Evolutionary conservation across 2,113 vertebrate genomes (phyloP), one percentile per base, ranked within the genome.

Genomic region (Hippocampus mohnikei): DNA sequence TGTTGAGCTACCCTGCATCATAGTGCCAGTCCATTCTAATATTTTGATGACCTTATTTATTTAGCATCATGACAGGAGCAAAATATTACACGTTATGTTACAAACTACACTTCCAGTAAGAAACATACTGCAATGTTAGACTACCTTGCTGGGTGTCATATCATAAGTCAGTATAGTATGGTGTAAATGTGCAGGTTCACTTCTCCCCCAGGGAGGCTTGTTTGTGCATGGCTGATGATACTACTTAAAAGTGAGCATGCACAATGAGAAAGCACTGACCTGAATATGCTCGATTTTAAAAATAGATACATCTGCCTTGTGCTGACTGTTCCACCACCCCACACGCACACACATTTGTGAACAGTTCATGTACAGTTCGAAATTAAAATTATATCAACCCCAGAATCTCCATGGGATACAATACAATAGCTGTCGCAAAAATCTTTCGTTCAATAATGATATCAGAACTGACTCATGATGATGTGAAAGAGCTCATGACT

Each of bases 251-350:
- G 12, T 64, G 70, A 46, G 55, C 42, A 78, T 69, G 67, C 70
- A 71, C 70, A 87, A 84, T 84, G 80, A 89, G 85, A 80, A 89
- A 86, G 69, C 85, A 85, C 83, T 91, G 89, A 92, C 87, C 90
- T 85, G 87, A 77, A 91, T 88, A 69, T 82, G 81, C 79, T 86
- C 70, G 76, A 69, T 71, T 87, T 84, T 91, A 92, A 90, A 91
- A 92, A 92, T 93, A 92, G 91, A 90, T 48, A 56, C 33, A 62
- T 73, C 29, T 73, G 61, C 46, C 25, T 44, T 50, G 69, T 75
- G 79, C 71, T 70, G 61, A 25, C 60, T 72, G 73, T 84, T 84
- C 77, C 79, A 37, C 33, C 33, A 5, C 29, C 29, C 3, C 84
- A 77, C 59, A 41, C 41, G 12, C 41, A 42, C 41, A 42, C 46